Evolutionary conservation across 2,113 vertebrate genomes (phyloP).

Genomic region (Peromyscus californicus): DNA sequence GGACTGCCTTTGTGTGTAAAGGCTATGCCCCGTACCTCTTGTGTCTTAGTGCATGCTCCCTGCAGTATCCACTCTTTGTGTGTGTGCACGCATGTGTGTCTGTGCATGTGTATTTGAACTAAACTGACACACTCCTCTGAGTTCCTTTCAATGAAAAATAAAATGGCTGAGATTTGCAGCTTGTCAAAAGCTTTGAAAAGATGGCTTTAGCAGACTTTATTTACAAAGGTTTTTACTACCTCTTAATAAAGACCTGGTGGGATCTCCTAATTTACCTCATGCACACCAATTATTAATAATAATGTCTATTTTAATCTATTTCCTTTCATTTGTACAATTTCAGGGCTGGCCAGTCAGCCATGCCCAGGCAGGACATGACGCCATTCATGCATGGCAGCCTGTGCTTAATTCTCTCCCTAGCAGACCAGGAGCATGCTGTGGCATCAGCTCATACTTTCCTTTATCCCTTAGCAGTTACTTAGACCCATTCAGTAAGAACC

Average conservation of each 20-base stretch:
- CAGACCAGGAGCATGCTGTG: background rate
- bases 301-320: conserved; percentile 64
- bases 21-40: background rate
- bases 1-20: conserved; percentile 49
- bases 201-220: conserved; percentile 68
- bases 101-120: background rate
- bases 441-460: background rate
- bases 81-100: too few species aligned
- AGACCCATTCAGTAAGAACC: conserved; percentile 60
- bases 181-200: conserved; percentile 71
- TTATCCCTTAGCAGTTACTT: conserved; percentile 42
- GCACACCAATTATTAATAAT: conserved; percentile 61
- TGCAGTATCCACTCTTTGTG: background rate
- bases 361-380: background rate
- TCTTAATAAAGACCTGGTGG: conserved; percentile 37
- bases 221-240: conserved; percentile 47
- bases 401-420: conserved; percentile 59
- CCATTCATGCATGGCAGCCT: background rate
- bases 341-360: conserved; percentile 52
- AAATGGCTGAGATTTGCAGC: conserved; percentile 44
- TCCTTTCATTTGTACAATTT: conserved; percentile 67
- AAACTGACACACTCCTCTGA: conserved; percentile 15
- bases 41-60: background rate
- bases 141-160: conserved; percentile 16
- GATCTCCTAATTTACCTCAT: conserved; percentile 43